Conservation (phyloP, 2,113 vertebrate genomes). For the Oostethus manadensis region DNA sequence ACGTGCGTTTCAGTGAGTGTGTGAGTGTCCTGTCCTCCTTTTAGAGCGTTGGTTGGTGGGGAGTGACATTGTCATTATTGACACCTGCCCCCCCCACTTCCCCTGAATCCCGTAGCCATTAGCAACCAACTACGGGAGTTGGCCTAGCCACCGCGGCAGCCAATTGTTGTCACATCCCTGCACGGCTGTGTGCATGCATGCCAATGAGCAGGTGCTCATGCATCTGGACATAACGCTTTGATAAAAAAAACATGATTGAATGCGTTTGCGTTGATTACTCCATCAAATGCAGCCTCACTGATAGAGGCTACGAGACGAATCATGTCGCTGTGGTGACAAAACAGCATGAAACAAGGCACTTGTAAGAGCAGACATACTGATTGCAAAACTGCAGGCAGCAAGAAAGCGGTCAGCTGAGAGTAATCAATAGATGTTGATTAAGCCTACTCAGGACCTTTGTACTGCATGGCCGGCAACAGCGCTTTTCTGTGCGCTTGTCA, state of each 20-base stretch:
- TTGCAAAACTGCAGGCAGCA: constrained; percentile 34
- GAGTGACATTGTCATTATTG: constrained; percentile 68
- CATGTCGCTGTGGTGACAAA: constrained; percentile 3
- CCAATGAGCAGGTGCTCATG: constrained; percentile 64
- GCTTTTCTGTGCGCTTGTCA: constrained; percentile 33
- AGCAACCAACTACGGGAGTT: constrained; percentile 67
- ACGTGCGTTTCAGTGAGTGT: constrained; percentile 25
- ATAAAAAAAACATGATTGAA: constrained; percentile 23
- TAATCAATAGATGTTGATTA: constrained; percentile 67
- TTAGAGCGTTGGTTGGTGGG: constrained; percentile 49
- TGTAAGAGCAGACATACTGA: constrained; percentile 9
- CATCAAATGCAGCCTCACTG: constrained; percentile 42
- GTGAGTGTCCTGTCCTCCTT: constrained; percentile 40
- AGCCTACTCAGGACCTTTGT: constrained; percentile 54
- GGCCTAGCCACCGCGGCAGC: constrained; percentile 58
- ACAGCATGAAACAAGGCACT: constrained; percentile 7
- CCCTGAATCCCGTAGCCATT: constrained; percentile 73
- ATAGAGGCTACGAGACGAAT: constrained; percentile 30
- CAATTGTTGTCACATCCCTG: constrained; percentile 66
- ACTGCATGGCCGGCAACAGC: constrained; percentile 50
- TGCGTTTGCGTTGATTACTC: constrained; percentile 44
- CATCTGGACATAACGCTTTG: constrained; percentile 1
- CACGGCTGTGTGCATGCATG: constrained; percentile 66
- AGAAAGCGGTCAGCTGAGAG: constrained; percentile 40
- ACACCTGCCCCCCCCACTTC: constrained; percentile 51